Evolutionary conservation across 2,113 vertebrate genomes (phyloP).

Genomic region (Tragelaphus buxtoni): DNA sequence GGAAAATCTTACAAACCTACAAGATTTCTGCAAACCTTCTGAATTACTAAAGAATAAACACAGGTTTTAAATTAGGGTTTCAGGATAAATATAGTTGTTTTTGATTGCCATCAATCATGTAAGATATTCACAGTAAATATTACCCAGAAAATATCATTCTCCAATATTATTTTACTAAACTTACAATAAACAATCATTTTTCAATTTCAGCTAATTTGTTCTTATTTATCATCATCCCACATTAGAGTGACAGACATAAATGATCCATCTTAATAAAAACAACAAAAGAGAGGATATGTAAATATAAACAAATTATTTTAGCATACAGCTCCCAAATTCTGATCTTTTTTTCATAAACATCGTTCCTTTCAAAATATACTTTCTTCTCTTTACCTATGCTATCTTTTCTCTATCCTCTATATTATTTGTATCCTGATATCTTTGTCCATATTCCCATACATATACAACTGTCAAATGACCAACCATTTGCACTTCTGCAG

Average conservation of each 20-base stretch:
- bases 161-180: not conserved
- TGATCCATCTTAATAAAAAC: not conserved
- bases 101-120: not conserved
- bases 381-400: not conserved
- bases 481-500: not conserved
- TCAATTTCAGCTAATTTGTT: not conserved
- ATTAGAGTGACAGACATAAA: not conserved
- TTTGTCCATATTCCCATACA: not conserved
- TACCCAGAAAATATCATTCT: not conserved
- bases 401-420: not conserved
- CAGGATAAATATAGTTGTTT: not conserved
- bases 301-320: not conserved
- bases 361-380: not conserved
- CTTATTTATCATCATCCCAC: not conserved
- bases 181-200: not conserved
- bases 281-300: not conserved
- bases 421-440: not conserved
- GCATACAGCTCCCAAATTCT: not conserved
- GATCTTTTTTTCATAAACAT: not conserved
- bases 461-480: not conserved
- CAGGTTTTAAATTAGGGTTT: not conserved
- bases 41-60: not conserved
- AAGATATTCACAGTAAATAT: not conserved
- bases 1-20: not conserved
- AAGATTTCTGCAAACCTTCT: not conserved